Evolutionary conservation across 37 sponge, comb jelly and placozoan species (phyloP).

Genomic region (Crambe crambe): DNA sequence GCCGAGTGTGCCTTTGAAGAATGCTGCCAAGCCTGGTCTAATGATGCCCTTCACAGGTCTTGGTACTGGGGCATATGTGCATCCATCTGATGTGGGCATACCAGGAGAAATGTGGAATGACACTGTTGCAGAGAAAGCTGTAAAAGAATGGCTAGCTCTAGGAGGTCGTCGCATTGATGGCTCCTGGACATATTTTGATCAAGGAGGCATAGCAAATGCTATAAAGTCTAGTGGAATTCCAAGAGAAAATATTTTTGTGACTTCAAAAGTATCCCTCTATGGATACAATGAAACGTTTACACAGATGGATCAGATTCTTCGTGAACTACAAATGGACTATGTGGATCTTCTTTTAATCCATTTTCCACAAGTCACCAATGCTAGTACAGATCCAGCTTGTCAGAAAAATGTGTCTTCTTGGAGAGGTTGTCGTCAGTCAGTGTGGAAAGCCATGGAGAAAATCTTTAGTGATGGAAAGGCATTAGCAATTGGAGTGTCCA

Average conservation of each 20-base stretch:
- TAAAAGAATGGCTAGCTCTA: slow-evolving; percentile 7
- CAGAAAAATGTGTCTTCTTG: background rate
- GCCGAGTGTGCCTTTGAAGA: slow-evolving; percentile 4
- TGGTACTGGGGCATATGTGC: slow-evolving; percentile 18
- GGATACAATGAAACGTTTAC: slow-evolving; percentile 26
- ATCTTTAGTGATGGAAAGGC: slow-evolving; percentile 18
- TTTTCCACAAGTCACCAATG: slow-evolving; percentile 7
- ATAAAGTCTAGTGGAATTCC: slow-evolving; percentile 19
- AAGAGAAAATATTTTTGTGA: slow-evolving; percentile 22
- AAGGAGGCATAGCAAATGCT: slow-evolving; percentile 17
- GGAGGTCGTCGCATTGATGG: slow-evolving; percentile 31
- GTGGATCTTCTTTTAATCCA: slow-evolving; percentile 37
- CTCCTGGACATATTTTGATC: slow-evolving; percentile 3
- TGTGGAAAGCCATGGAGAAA: slow-evolving; percentile 25
- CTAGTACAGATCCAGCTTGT: background rate
- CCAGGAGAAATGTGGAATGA: slow-evolving; percentile 28
- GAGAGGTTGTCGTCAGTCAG: slow-evolving; percentile 12
- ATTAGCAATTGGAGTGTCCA: slow-evolving; percentile 28
- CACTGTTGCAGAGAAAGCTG: slow-evolving; percentile 29
- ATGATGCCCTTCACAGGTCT: slow-evolving; percentile 15
- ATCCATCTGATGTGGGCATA: background rate
- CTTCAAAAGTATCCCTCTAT: slow-evolving; percentile 22
- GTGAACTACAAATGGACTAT: slow-evolving; percentile 6
- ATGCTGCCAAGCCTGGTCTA: slow-evolving; percentile 14
- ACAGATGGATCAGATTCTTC: slow-evolving; percentile 8